Evolutionary conservation across 2,113 vertebrate species (phyloP).

Genomic region (Paramormyrops kingsleyae): DNA sequence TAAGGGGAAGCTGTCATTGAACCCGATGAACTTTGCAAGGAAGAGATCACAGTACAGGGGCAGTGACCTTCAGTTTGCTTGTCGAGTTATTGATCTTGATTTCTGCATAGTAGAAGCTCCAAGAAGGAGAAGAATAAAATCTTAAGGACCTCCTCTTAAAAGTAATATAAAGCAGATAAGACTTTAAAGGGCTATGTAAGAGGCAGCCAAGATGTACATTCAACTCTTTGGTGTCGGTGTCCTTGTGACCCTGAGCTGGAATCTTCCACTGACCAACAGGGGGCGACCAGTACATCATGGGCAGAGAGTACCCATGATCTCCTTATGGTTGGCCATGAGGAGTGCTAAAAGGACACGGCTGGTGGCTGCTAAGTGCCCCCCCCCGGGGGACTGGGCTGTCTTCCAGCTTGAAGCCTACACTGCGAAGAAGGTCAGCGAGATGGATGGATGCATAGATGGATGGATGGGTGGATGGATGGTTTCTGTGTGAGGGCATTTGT

Average conservation of each 20-base stretch:
- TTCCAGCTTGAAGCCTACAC: neutral
- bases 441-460: too few species aligned
- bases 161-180: neutral
- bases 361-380: neutral
- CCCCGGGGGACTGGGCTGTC: neutral
- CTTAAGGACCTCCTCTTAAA: neutral
- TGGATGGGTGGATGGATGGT: too few species aligned
- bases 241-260: neutral
- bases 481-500: too few species aligned
- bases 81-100: slow-evolving; percentile 7
- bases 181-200: slow-evolving; percentile 5
- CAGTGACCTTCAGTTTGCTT: neutral
- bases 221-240: neutral
- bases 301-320: neutral
- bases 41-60: neutral
- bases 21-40: neutral
- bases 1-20: neutral
- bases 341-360: neutral
- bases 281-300: neutral
- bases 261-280: neutral
- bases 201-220: neutral
- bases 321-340: neutral
- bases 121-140: neutral
- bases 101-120: neutral
- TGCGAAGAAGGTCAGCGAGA: neutral